Conservation (phyloP, 2,797 vertebrate species). For the Lacerta agilis region DNA sequence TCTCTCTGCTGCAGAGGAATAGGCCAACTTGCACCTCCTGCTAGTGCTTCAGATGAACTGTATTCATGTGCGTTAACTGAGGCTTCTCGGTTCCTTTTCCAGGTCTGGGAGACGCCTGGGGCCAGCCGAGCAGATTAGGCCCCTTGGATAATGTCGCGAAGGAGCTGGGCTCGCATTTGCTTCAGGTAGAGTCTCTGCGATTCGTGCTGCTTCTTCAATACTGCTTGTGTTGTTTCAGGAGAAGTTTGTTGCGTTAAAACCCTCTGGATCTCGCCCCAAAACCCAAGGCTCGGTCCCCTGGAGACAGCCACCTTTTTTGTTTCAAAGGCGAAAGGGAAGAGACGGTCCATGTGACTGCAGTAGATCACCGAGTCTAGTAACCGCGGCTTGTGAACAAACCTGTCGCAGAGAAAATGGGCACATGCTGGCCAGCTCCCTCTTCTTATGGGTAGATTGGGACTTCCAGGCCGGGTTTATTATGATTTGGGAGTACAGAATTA, state of each 20-base stretch:
- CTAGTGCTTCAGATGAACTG: not conserved
- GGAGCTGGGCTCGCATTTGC: slow-evolving; percentile 92
- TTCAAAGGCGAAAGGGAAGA: not conserved
- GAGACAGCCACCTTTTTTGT: not conserved
- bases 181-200: slow-evolving; percentile 82
- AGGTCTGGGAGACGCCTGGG: slow-evolving; percentile 93
- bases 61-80: slow-evolving; percentile 16
- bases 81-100: slow-evolving; percentile 2
- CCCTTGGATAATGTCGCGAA: slow-evolving; percentile 89
- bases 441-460: not conserved
- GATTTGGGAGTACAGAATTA: not conserved
- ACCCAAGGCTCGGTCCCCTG: too few relatives aligned
- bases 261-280: not conserved
- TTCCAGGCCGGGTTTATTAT: not conserved
- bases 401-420: not conserved
- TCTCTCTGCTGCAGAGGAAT: too few relatives aligned
- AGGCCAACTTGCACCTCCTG: not conserved
- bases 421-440: not conserved
- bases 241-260: rapidly evolving
- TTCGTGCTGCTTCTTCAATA: not conserved
- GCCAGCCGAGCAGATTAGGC: slow-evolving; percentile 82
- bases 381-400: too few relatives aligned
- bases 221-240: not conserved
- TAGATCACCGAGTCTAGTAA: too few relatives aligned
- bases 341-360: not conserved